Base-by-base conservation (phyloP, 2,888 invertebrate genomes). In the Nomada goodeniana region DNA sequence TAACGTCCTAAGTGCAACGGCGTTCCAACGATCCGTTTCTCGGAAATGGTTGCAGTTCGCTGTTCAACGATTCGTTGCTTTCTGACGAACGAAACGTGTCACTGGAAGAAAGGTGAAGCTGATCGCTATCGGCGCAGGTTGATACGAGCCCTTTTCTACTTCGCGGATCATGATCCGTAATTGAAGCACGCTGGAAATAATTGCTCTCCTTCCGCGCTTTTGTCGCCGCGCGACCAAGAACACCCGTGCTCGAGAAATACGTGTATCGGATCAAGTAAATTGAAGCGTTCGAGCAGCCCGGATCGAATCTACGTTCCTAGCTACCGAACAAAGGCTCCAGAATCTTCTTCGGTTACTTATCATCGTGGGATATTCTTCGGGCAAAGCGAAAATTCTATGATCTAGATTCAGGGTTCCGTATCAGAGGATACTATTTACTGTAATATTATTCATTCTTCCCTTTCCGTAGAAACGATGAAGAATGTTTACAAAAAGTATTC, bases 21-120 rank as follows among this genome's bases (percentile, higher is more conserved):
- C 70, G 60, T 53, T 70, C 60, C 52, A 61, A 61, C 70, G 70
- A 75, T 75, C 70, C 52, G 75, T 60, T 60, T 52, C 60, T 75
- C 60, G 13, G 13, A 26, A 42, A 26, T 70, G 60, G 70, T 75
- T 70, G 70, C 70, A 60, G 70, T 5, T 20, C 61, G 29, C 10
- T 13, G 42, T 2, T 60, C 52, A 42, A 23, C 20, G 47, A 10
- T 18, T 47, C 44, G 44, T 53, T 50, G 76, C 47, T 36, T 57
- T 47, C 47, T 11, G 29, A 36, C 55, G 55, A 72, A 63, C 36
- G 55, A 52, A 59, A 50, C 67, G 67, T 65, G 47, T 73, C 57
- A 23, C 11, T 13, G 20, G 50, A 23, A 72, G 61, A 76, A 72
- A 72, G 55, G 47, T 63, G 5, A 36, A 23, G 63, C 55, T 72